Base-by-base conservation (phyloP, 2,888 invertebrate genomes). In the Heterodera filipjevi region DNA sequence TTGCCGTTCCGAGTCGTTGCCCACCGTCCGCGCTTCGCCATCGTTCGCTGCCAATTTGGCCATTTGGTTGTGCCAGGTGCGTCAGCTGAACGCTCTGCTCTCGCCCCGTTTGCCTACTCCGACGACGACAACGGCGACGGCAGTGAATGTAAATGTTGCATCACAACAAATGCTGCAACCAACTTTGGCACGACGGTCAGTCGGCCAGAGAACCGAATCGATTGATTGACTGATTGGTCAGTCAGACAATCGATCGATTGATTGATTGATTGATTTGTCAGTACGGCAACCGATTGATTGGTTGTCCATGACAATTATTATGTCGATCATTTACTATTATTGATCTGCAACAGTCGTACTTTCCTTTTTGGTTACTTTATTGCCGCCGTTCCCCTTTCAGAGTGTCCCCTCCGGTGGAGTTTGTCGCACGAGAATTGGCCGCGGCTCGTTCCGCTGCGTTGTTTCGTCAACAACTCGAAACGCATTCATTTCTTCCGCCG, bases 1-100 rank as follows among this genome's bases (percentile, higher is more conserved):
- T 33, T 82, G 80, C 72, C 84, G 83, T 16, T 82, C 78, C 70
- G 83, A 83, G 78, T 80, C 80, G 19, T 77, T 83, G 66, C 83
- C 83, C 27, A 76, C 79, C 32, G 80, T 78, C 33, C 68, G 68
- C 22, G 32, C 32, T 3, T 5, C 68, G 3, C 35, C n/a, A n/a
- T n/a, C 83, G 32, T 30, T 82, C 30, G 76, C 74, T 27, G 59
- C 73, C 66, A 79, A 80, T 46, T 39, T 76, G 46, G 64, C 77
- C 68, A n/a, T 80, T 33, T 32, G 27, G 66, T 33, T 79, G 32
- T 59, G 82, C 22, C 81, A 80, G 10, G 78, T 70, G 14, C 81
- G 77, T 27, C 81, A 77, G 32, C 44, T 81, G 12, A 73, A 71
- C 32, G 64, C 77, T 5, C 35, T 81, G 46, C 33, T 76, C 14